Evolutionary conservation across 35 echinoderm and acorn worm species (phyloP).

Genomic region (Heliocidaris erythrogramma): DNA sequence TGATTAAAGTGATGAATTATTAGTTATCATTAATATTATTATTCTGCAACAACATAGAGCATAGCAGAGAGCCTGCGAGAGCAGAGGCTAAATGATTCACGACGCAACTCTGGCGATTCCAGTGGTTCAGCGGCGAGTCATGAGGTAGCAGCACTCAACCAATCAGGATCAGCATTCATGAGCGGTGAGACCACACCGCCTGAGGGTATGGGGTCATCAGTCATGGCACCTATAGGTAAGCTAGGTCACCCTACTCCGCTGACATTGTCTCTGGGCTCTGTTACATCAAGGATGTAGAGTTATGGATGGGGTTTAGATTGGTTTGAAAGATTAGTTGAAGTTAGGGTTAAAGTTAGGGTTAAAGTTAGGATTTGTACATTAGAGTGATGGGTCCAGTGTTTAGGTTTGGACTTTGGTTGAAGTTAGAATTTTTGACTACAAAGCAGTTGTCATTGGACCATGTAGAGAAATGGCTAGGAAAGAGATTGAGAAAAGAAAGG

Average conservation of each 20-base stretch:
- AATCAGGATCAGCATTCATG: conserved; percentile 54
- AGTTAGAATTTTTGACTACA: too few species aligned
- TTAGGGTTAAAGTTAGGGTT: too few species aligned
- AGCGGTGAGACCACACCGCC: conserved; percentile 55
- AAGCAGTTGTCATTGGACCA: too few species aligned
- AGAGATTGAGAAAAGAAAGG: too few species aligned
- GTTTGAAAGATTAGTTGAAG: too few species aligned
- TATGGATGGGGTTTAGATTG: too few species aligned
- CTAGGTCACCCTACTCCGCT: neutral
- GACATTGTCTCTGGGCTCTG: neutral
- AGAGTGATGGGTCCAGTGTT: too few species aligned
- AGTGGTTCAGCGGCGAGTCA: conserved; percentile 70
- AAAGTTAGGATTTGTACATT: too few species aligned
- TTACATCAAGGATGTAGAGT: neutral
- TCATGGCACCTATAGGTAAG: conserved; percentile 53
- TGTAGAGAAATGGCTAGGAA: too few species aligned
- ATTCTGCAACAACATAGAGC: conserved; percentile 54
- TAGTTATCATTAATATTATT: neutral
- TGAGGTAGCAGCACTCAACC: conserved; percentile 79
- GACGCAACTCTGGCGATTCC: conserved; percentile 70
- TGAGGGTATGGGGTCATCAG: conserved; percentile 33
- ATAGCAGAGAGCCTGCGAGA: conserved; percentile 92
- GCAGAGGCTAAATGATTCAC: conserved; percentile 51
- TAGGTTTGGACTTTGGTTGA: too few species aligned
- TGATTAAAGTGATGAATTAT: too few species aligned